phyloP scores from a whole-genome alignment of 2,888 invertebrate species.

The Ichneumoninae sp. region DNA sequence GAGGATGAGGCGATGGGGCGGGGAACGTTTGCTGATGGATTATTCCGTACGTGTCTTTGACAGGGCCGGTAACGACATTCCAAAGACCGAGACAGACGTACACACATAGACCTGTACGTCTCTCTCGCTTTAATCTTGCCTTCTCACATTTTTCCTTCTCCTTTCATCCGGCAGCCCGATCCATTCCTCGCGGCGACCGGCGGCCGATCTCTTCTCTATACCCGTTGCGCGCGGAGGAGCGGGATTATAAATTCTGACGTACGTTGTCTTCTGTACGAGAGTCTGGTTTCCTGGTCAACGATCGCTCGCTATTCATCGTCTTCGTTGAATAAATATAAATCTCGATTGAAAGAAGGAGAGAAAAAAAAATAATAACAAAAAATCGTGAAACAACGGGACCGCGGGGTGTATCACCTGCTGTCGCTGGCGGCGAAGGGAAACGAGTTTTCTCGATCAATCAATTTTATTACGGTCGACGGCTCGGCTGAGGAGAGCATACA shows the following conservation, averaged over 20 bases:
- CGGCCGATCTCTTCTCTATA: conserved; percentile 11
- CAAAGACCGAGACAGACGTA: conserved; percentile 55
- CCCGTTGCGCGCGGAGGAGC: conserved; percentile 3
- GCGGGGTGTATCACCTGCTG: background rate
- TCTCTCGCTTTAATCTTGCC: conserved; percentile 14
- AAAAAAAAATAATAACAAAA: background rate
- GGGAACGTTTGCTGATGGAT: conserved; percentile 71
- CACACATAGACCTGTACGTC: background rate
- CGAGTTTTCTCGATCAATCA: conserved; percentile 60
- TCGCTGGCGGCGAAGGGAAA: conserved; percentile 61
- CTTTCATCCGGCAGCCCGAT: background rate
- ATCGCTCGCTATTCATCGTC: conserved; percentile 53
- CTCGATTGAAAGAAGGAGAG: background rate
- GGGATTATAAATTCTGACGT: conserved; percentile 22
- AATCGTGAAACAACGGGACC: conserved; percentile 5
- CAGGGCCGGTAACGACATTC: conserved; percentile 74
- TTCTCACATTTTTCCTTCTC: conserved; percentile 9
- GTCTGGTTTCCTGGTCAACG: conserved; percentile 72
- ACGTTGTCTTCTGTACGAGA: conserved; percentile 2
- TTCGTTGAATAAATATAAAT: background rate
- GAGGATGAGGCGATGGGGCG: background rate
- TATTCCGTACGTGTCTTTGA: conserved; percentile 74
- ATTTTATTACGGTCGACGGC: conserved; percentile 59
- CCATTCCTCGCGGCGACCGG: conserved; percentile 48
- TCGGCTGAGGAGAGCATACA: conserved; percentile 48